phyloP scores from a whole-genome alignment of 2,797 vertebrate species.

The Rhinophrynus dorsalis region DNA sequence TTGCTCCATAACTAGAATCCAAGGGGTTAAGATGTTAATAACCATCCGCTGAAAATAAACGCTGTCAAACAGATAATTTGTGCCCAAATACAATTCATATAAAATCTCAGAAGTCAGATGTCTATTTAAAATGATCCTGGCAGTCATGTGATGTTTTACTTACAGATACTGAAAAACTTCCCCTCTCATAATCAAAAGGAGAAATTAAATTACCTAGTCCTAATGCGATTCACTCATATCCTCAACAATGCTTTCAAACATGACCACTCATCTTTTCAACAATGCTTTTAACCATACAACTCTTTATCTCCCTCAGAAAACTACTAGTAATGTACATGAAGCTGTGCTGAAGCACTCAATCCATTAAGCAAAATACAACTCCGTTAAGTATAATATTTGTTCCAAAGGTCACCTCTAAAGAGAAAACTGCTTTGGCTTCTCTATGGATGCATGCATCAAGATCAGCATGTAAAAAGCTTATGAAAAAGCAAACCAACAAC shows the following conservation, averaged over 20 bases:
- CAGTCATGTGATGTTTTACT: background rate
- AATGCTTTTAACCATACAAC: slow-evolving; percentile 15
- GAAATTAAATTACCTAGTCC: slow-evolving; percentile 1
- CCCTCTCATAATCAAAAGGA: background rate
- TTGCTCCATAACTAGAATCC: no score
- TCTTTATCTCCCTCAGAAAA: slow-evolving; percentile 10
- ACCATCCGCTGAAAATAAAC: no score
- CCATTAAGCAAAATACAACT: slow-evolving; percentile 15
- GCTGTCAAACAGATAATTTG: no score
- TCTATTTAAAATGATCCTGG: background rate
- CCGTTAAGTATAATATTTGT: background rate
- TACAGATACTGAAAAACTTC: background rate
- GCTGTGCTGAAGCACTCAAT: background rate
- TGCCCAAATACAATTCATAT: no score
- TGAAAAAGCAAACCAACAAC: no score
- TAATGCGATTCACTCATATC: slow-evolving; percentile 2
- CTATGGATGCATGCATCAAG: background rate
- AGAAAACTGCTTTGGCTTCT: background rate
- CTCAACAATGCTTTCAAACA: slow-evolving; percentile 1
- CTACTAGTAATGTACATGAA: background rate
- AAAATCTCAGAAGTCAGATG: background rate
- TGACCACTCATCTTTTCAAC: slow-evolving; percentile 6
- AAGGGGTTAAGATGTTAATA: no score
- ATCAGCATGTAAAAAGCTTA: background rate
- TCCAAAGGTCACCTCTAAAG: slow-evolving; percentile 10